Evolutionary conservation across 2,888 invertebrate genomes (phyloP).

Genomic region (Cephus nigrinus): DNA sequence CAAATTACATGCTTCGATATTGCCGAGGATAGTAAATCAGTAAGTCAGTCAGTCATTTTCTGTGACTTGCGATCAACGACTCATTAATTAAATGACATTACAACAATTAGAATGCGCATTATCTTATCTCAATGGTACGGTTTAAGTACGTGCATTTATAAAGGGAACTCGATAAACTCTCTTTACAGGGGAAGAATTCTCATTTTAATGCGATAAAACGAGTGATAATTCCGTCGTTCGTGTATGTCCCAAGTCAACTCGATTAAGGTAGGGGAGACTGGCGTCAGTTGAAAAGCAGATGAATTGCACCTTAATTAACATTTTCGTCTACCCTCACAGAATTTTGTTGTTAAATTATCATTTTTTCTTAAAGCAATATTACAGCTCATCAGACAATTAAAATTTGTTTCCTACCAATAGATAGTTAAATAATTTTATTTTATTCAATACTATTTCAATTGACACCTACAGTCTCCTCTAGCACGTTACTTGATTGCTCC

Average conservation of each 20-base stretch:
- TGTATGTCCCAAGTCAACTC: not conserved
- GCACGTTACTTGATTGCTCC: not conserved
- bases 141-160: not conserved
- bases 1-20: not conserved
- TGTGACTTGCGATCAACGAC: constrained; percentile 10
- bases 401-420: no score
- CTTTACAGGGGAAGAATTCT: not conserved
- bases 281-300: no score
- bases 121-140: constrained; percentile 29
- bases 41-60: not conserved
- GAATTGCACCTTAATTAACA: no score
- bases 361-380: no score
- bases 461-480: no score
- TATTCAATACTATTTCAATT: no score
- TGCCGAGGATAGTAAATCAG: not conserved
- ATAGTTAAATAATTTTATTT: no score
- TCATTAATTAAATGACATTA: constrained; percentile 26
- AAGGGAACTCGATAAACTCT: not conserved
- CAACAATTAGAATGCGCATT: constrained; percentile 30
- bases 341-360: no score
- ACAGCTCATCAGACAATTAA: no score
- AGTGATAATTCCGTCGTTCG: not conserved
- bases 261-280: no score
- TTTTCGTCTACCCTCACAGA: no score
- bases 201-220: not conserved